Evolutionary conservation across 2,113 vertebrate genomes (phyloP).

Genomic region (Clarias magur): DNA sequence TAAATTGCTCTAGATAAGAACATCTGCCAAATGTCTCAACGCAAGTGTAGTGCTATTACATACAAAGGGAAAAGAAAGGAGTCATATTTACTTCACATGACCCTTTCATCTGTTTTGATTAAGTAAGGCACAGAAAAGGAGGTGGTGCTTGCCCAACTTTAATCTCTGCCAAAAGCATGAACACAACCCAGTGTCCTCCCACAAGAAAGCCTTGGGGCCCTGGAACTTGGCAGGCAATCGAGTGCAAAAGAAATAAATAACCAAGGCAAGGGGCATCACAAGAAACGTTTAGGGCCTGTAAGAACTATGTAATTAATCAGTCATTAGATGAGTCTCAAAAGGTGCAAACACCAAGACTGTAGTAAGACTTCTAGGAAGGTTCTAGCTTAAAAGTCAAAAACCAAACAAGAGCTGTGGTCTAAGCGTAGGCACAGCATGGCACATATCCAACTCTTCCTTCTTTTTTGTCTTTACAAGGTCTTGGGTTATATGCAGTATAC

Average conservation of each 20-base stretch:
- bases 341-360: neutral
- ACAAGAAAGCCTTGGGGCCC: slow-evolving; percentile 76
- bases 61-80: neutral
- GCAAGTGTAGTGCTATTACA: neutral
- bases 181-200: slow-evolving; percentile 77
- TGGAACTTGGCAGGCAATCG: slow-evolving; percentile 67
- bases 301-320: neutral
- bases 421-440: neutral
- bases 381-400: neutral
- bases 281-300: neutral
- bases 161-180: slow-evolving; percentile 77
- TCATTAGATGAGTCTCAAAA: neutral
- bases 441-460: slow-evolving; percentile 38
- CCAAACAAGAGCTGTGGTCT: neutral
- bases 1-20: neutral
- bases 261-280: slow-evolving; percentile 20
- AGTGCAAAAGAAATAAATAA: slow-evolving; percentile 33
- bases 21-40: slow-evolving; percentile 5
- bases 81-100: slow-evolving; percentile 67
- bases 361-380: neutral
- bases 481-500: slow-evolving; percentile 57
- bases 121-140: slow-evolving; percentile 62
- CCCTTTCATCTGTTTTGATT: slow-evolving; percentile 67
- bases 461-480: slow-evolving; percentile 55
- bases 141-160: slow-evolving; percentile 74